Base-by-base conservation (phyloP, 2,888 invertebrate genomes). In the Apotomis betuletana region DNA sequence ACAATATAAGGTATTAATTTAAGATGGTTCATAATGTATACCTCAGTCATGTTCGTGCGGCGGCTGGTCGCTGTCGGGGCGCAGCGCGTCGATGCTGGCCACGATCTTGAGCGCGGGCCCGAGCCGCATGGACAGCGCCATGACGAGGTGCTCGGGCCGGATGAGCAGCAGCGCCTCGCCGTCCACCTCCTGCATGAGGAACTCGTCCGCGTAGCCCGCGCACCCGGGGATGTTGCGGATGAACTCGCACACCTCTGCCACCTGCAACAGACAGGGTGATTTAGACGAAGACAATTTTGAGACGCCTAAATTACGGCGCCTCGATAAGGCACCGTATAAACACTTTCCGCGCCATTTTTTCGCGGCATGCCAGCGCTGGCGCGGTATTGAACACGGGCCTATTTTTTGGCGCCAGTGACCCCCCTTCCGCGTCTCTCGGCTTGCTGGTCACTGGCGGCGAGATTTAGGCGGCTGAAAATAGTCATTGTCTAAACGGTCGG, bases 61-160 rank as follows among this genome's bases (percentile, higher is more conserved):
- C 3, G 79, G 67, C 62, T 88, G 87, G 41, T 90, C 95, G 78
- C 88, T 92, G 76, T 96, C 96, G 3, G 95, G 94, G 55, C 96
- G 94, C 94, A 98, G 96, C 0, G 96, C 95, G 85, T 98, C 97
- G 74, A 99, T 98, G 87, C 97, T 96, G 58, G 98, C 97, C 78
- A 98, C 98, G 73, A 99, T 98, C 91, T 99, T 99, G 68, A 99
- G 94, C 0, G 99, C 99, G 0, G 99, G 99, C 0, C 99, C 99
- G 27, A 99, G 94, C 85, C 99, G 98, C 96, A 99, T 99, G 73
- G 96, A 96, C 94, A 99, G 97, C 6, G 98, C 97, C 77, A 97
- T 96, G 92, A 99, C 98, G 46, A 99, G 94, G 89, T 99, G 99
- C 83, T 98, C 98, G 77, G 98, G 98, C 82, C 98, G 97, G 67